Percentiles rank a stretch among this genome's conserved stretches.
These are phyloP conservation scores for Amphipyra tragopoginis DNA, from an alignment of 2,888 invertebrate genomes.

Conservation along the genomic window DNA sequence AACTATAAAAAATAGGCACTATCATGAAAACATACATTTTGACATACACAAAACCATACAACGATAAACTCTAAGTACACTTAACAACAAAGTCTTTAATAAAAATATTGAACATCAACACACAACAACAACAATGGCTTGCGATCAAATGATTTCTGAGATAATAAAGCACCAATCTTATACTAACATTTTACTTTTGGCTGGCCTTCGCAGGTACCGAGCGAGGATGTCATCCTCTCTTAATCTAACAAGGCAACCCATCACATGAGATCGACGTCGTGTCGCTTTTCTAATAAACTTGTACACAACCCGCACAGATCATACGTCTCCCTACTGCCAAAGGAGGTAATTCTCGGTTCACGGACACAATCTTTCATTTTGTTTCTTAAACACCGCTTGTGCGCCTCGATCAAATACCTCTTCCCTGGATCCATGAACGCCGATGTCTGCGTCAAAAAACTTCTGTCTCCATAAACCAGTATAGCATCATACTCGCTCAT, in stretches of 20 bases:
- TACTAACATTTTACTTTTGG: conserved; percentile 29
- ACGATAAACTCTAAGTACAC: conserved; percentile 30
- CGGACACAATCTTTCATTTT: conserved; percentile 65
- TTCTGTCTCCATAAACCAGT: conserved; percentile 61
- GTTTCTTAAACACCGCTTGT: conserved; percentile 62
- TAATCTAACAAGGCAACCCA: conserved; percentile 42
- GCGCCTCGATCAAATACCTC: conserved; percentile 67
- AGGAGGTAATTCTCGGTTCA: conserved; percentile 69
- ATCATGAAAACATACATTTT: conserved; percentile 8
- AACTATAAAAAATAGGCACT: conserved; percentile 8
- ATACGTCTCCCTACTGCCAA: conserved; percentile 54
- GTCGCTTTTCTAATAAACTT: conserved; percentile 23
- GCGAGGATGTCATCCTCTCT: conserved; percentile 33
- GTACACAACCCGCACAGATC: conserved; percentile 65
- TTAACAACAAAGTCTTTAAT: conserved; percentile 22
- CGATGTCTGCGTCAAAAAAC: conserved; percentile 54
- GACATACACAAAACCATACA: conserved; percentile 7
- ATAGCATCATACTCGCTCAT: conserved; percentile 75
- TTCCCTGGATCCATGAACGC: conserved; percentile 69
- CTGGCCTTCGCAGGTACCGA: conserved; percentile 16
- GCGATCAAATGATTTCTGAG: conserved; percentile 7
- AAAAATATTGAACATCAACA: conserved; percentile 27
- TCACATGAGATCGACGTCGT: conserved; percentile 6
- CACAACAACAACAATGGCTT: conserved; percentile 29
- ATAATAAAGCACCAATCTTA: conserved; percentile 44